Base-by-base conservation (phyloP, 2,113 vertebrate species). In the Chionis minor region DNA sequence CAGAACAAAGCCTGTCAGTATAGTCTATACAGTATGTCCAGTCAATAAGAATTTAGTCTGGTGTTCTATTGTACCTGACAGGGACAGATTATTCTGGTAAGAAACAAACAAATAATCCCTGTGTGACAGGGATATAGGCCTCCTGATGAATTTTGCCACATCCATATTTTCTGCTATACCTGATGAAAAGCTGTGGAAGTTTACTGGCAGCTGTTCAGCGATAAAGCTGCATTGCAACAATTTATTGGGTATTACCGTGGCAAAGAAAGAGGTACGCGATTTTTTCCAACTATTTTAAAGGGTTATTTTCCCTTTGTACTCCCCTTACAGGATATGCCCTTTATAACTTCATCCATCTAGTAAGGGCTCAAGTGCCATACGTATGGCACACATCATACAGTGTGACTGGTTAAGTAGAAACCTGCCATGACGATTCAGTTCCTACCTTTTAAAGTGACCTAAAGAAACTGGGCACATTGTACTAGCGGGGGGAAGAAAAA, bases 231-330 rank as follows among this genome's bases (percentile, higher is more conserved):
- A 58, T 38, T 1, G 1, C 77, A 92, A 69, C 30, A 33, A 58
- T 79, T 87, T 70, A 51, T 7, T 77, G 45, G 78, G 6, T 47
- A 62, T 63, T 75, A 82, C 47, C 2, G 1, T 2, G 80, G 51
- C 38, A 86, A 86, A 87, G 77, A 86, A 67, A 85, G 81, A 94
- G 89, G 56, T 81, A 80, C 3, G 0, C 54, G 54, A 85, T 58
- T 82, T 85, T 66, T 73, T 38, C 38, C 32, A 78, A 27, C 33
- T 67, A 8, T 52, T 91, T 89, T 38, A 73, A 91, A 92, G 74
- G 45, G 83, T 78, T 83, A 28, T 73, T 90, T 94, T 96, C 92
- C 97, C 94, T 97, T 83, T 92, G 40, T 79, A 47, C 35, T 86
- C 61, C 56, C 72, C 10, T 81, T 45, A 52, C 18, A 67, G 14